Base-by-base conservation (phyloP, 2,888 invertebrate genomes). In the Drosophila mayaguana region DNA sequence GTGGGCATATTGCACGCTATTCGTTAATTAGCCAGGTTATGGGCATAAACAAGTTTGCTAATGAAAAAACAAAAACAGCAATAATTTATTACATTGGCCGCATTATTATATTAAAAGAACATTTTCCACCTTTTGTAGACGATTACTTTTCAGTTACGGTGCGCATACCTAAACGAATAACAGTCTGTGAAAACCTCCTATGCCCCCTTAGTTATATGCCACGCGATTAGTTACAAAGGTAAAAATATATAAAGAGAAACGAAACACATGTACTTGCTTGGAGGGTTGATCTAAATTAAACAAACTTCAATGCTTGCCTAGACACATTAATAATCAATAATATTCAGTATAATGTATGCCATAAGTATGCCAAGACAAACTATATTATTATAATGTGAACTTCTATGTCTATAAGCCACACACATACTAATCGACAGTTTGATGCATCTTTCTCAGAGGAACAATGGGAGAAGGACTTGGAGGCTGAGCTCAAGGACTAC, bases 391-490 rank as follows among this genome's bases (percentile, higher is more conserved):
- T 63, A 67, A 75, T 63, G 56, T 62, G 42, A 56, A 72, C 36
- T 22, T 54, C 40, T 54, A 61, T 55, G 69, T 67, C 70, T 69
- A 76, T 78, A 89, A 85, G 88, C 87, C 89, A 85, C 84, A 48
- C 86, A 88, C 38, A 65, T 79, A 71, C 56, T 90, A 84, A 83
- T 65, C 55, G 67, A 57, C 32, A 62, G 53, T 65, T 74, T 71
- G 45, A 64, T 57, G 28, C 65, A 68, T 74, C 65, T 74, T 78
- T 67, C 70, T 61, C 93, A 94, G 94, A 96, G 96, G 97, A 97
- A 93, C 97, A 98, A 94, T 98, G 98, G 98, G 98, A 98, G 94
- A 97, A 97, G 92, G 98, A 98, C 93, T 94, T 98, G 91, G 98
- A 98, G 92, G 97, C 97, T 56, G 98, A 98, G 93, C 94, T 98